These are phyloP conservation scores for Myrmophylax atrothorax DNA, from an alignment of 2,113 vertebrate species.

Conservation along the genomic window DNA sequence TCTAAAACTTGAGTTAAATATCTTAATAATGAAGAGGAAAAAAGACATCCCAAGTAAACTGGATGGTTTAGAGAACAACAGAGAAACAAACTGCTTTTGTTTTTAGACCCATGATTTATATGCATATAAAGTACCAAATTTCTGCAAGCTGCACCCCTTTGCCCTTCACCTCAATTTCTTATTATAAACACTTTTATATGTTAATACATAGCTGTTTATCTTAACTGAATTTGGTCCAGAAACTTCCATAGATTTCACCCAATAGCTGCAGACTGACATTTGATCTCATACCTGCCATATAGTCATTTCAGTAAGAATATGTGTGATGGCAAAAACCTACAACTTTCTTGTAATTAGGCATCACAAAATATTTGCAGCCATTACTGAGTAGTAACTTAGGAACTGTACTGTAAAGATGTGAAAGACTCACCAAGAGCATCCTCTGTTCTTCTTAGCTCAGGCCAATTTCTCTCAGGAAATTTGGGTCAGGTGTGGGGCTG, in stretches of 20 bases:
- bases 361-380: neutral
- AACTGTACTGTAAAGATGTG: neutral
- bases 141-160: neutral
- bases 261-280: neutral
- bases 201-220: neutral
- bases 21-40: neutral
- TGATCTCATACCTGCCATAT: neutral
- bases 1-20: neutral
- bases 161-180: neutral
- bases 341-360: neutral
- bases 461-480: neutral
- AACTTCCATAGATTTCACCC: neutral
- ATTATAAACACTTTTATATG: neutral
- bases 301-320: neutral
- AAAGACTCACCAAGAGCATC: neutral
- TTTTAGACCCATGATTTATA: neutral
- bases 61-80: neutral
- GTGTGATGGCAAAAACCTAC: neutral
- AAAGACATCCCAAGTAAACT: neutral
- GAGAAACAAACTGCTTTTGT: neutral
- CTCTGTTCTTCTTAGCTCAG: neutral
- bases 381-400: neutral
- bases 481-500: neutral
- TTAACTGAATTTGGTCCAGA: neutral
- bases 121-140: neutral